Percentiles rank a stretch among this genome's conserved stretches.
phyloP scores from a whole-genome alignment of 2,888 invertebrate species.

The Lasioglossum leucozonium region DNA sequence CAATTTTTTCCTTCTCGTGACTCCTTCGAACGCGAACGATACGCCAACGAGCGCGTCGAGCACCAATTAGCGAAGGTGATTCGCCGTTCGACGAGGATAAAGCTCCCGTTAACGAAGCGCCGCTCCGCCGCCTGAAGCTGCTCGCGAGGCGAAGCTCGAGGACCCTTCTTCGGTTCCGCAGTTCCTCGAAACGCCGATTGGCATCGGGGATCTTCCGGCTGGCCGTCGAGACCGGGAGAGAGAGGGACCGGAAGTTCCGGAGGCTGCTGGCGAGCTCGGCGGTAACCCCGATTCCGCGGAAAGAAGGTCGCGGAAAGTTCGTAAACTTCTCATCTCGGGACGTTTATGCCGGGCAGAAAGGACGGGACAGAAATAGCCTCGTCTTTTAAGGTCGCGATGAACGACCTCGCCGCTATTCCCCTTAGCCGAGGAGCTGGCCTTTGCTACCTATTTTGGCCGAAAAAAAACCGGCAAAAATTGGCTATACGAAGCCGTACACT shows the following conservation, averaged over 20 bases:
- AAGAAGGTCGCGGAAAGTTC: conserved; percentile 51
- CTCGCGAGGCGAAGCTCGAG: neutral
- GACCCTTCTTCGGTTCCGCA: neutral
- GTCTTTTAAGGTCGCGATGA: conserved; percentile 66
- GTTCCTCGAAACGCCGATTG: neutral
- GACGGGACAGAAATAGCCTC: conserved; percentile 62
- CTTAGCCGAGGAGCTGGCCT: conserved; percentile 36
- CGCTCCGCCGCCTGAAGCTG: neutral
- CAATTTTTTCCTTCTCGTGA: neutral
- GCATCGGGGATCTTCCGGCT: neutral
- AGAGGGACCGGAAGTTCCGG: conserved; percentile 10
- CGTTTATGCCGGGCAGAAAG: conserved; percentile 53
- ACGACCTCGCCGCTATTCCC: conserved; percentile 63
- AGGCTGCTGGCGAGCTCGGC: neutral
- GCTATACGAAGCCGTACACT: neutral
- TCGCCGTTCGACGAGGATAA: conserved; percentile 6
- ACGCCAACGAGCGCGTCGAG: neutral
- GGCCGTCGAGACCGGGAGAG: neutral
- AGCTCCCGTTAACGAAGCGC: neutral
- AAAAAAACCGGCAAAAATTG: neutral
- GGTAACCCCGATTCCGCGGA: conserved; percentile 38
- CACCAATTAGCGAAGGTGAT: neutral
- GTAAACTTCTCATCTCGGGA: conserved; percentile 62
- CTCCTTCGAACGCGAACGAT: neutral
- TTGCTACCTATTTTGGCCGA: neutral